A percentile compares a stretch with the other conserved stretches of the same genome.
phyloP scores from a whole-genome alignment of 2,888 invertebrate genomes.

The Caenorhabditis sp. region DNA sequence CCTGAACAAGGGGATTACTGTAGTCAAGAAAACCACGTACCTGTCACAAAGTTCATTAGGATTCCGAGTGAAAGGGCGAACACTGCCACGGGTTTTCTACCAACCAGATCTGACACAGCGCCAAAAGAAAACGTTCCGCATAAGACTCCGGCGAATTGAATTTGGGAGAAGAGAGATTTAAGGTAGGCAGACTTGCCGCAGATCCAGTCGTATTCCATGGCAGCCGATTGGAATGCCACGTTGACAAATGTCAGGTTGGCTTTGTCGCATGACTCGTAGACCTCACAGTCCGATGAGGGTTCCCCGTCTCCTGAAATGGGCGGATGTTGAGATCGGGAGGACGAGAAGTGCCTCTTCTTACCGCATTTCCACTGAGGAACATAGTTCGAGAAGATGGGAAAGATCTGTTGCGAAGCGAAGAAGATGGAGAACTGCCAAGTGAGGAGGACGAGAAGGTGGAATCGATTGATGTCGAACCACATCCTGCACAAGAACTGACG shows the following conservation, averaged over 20 bases:
- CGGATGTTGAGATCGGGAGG: neutral
- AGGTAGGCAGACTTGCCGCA: slow-evolving; percentile 75
- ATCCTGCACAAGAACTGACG: slow-evolving; percentile 64
- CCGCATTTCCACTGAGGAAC: slow-evolving; percentile 76
- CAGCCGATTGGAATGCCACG: slow-evolving; percentile 78
- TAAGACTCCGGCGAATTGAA: slow-evolving; percentile 74
- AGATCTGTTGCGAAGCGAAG: slow-evolving; percentile 80
- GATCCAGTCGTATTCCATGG: slow-evolving; percentile 79
- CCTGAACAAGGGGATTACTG: slow-evolving; percentile 23
- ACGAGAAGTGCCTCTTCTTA: slow-evolving; percentile 14
- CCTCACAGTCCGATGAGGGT: slow-evolving; percentile 73
- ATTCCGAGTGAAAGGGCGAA: slow-evolving; percentile 76
- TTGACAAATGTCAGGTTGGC: slow-evolving; percentile 75
- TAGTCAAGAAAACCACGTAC: no score
- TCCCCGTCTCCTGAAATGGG: slow-evolving; percentile 66
- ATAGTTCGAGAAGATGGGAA: slow-evolving; percentile 81
- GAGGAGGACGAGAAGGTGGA: slow-evolving; percentile 79
- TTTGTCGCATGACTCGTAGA: slow-evolving; percentile 68
- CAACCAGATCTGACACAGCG: slow-evolving; percentile 72
- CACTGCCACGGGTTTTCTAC: slow-evolving; percentile 73
- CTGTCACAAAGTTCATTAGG: slow-evolving; percentile 71
- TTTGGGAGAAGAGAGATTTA: slow-evolving; percentile 75
- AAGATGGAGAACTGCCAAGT: slow-evolving; percentile 83
- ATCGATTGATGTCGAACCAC: slow-evolving; percentile 81
- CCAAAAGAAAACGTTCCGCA: slow-evolving; percentile 79